A percentile compares a stretch with the other conserved stretches of the same genome.
Evolutionary conservation across 1,140 invertebrate genomes (phyloP).

Genomic region (Drosophila pseudoobscura): DNA sequence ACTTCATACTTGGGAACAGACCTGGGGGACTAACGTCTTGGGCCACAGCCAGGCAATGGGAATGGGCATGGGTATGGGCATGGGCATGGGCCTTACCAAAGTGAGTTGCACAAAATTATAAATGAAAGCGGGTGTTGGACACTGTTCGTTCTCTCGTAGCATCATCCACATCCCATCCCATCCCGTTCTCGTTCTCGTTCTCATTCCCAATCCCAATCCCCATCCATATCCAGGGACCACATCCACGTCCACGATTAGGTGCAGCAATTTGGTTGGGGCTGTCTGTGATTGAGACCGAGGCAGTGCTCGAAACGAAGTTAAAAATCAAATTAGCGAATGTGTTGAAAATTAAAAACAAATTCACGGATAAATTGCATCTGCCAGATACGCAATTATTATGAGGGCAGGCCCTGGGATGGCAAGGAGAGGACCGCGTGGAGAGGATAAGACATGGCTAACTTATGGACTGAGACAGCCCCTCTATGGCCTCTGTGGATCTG

Average conservation of each 20-base stretch:
- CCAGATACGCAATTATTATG: conserved; percentile 83
- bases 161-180: conserved; percentile 12
- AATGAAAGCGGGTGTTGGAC: conserved; percentile 76
- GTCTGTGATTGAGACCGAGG: conserved; percentile 80
- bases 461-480: conserved; percentile 55
- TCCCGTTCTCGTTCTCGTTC: background rate
- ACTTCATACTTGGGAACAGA: conserved; percentile 60
- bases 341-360: conserved; percentile 84
- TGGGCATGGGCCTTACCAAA: conserved; percentile 38
- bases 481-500: conserved; percentile 11
- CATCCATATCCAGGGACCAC: conserved; percentile 18
- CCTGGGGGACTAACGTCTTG: conserved; percentile 3
- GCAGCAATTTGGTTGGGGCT: conserved; percentile 73
- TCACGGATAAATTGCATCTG: conserved; percentile 83
- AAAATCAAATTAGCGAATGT: conserved; percentile 84
- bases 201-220: background rate
- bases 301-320: conserved; percentile 81
- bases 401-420: conserved; percentile 35
- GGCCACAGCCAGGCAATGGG: too few species aligned
- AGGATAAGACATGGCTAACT: conserved; percentile 47
- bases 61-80: background rate
- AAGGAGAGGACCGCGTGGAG: background rate
- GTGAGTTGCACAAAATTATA: conserved; percentile 79
- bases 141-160: conserved; percentile 38
- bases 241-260: conserved; percentile 72